Base-by-base conservation (phyloP, 1,140 invertebrate genomes). In the Drosophila arizonae region DNA sequence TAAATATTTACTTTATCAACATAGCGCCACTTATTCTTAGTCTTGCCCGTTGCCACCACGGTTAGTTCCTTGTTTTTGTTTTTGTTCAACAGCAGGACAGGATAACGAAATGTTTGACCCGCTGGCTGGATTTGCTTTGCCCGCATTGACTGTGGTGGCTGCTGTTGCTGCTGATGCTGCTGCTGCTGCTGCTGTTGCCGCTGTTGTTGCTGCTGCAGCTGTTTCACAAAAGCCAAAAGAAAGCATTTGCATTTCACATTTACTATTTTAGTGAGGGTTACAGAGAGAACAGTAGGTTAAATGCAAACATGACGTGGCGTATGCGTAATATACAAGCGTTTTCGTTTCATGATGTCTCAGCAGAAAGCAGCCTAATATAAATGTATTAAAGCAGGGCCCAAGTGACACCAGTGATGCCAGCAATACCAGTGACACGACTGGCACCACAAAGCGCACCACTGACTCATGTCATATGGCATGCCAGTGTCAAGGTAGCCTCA, bases 1-100 rank as follows among this genome's bases (percentile, higher is more conserved):
- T 54, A 86, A 58, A 88, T 89, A 91, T 90, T 90, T 91, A 91
- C 90, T 91, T 91, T 91, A 88, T 91, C 90, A 76, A 90, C 88
- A 90, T 91, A 91, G 74, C 87, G 90, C 84, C 90, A 91, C 81
- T 85, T 91, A 89, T 91, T 91, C 73, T 87, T 87, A 62, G 90
- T 90, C 76, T 85, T 91, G 61, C 90, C 90, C 71, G 90, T 91
- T 58, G 90, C 90, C 74, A 90, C 90, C 79, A 91, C 82, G 51
- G 89, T 90, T 41, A 91, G 82, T 43, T 91, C 90, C 90, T 91
- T 91, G 87, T 90, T 91, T 69, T 87, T 87, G 71, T 87, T 88
- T 81, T 91, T 91, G 74, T 90, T 91, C 36, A 91, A 69, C 73
- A 91, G 79, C 72, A 91, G 79, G 63, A 91, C 90, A 66, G 90